Evolutionary conservation across 1,140 invertebrate genomes (phyloP).

Genomic region (Atta colombica): DNA sequence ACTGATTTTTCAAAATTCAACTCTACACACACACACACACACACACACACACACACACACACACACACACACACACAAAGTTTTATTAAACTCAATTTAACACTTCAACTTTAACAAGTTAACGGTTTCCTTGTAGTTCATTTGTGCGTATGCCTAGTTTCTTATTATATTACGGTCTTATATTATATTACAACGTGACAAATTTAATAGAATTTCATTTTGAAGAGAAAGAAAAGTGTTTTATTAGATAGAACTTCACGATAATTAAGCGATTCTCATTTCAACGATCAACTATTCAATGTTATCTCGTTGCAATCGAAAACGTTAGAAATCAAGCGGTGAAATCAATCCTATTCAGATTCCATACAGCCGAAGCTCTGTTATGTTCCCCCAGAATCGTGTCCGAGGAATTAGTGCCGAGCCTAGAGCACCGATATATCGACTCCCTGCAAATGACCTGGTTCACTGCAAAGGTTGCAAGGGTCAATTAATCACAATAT

Average conservation of each 20-base stretch:
- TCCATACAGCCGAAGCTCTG: background rate
- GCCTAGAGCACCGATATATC: slow-evolving; percentile 55
- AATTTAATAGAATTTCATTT: background rate
- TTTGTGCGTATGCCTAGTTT: no score
- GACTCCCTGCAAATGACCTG: slow-evolving; percentile 39
- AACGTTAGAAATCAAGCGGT: slow-evolving; percentile 12
- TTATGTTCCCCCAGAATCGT: slow-evolving; percentile 25
- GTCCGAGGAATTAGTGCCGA: slow-evolving; percentile 36
- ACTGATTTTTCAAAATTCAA: no score
- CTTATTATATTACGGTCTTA: no score
- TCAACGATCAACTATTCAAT: background rate
- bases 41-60: no score
- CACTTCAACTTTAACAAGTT: no score
- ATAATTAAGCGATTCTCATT: background rate
- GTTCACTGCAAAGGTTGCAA: slow-evolving; percentile 31
- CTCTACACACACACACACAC: no score
- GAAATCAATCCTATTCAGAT: slow-evolving; percentile 50
- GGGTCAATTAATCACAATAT: slow-evolving; percentile 71
- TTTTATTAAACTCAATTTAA: no score
- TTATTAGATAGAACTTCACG: background rate
- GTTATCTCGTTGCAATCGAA: slow-evolving; percentile 20
- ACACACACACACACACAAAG: no score
- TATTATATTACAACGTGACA: no score
- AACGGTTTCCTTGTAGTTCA: no score
- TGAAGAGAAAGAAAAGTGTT: background rate